Percentiles rank a stretch among this genome's conserved stretches.
These are phyloP conservation scores for Nymphalis polychloros DNA, from an alignment of 2,888 invertebrate species.

Conservation along the genomic window DNA sequence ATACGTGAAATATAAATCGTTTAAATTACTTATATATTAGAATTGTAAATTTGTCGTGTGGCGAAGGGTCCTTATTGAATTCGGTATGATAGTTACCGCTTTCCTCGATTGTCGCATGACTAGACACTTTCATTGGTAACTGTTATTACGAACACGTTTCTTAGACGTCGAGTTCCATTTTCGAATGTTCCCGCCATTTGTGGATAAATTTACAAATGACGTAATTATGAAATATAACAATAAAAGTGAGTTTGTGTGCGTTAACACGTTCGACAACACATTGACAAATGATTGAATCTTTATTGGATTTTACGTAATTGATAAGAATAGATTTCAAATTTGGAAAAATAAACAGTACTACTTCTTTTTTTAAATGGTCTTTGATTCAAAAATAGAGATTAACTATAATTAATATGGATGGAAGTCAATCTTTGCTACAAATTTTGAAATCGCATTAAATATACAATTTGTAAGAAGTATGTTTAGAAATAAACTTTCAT, in stretches of 20 bases:
- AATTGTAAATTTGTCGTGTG: conserved; percentile 54
- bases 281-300: too few species aligned
- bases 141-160: conserved; percentile 9
- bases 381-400: background rate
- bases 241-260: background rate
- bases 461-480: too few species aligned
- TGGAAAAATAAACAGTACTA: too few species aligned
- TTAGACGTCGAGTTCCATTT: background rate
- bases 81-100: background rate
- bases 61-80: conserved; percentile 15
- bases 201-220: background rate
- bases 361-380: too few species aligned
- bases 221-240: too few species aligned
- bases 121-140: conserved; percentile 2
- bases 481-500: too few species aligned
- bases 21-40: conserved; percentile 23
- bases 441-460: too few species aligned
- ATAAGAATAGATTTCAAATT: too few species aligned
- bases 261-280: background rate
- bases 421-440: too few species aligned
- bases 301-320: too few species aligned
- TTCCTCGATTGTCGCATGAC: conserved; percentile 12
- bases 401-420: background rate
- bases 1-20: conserved; percentile 21
- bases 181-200: conserved; percentile 11